phyloP scores from a whole-genome alignment of 2,797 vertebrate genomes.

The Poecilia picta region DNA sequence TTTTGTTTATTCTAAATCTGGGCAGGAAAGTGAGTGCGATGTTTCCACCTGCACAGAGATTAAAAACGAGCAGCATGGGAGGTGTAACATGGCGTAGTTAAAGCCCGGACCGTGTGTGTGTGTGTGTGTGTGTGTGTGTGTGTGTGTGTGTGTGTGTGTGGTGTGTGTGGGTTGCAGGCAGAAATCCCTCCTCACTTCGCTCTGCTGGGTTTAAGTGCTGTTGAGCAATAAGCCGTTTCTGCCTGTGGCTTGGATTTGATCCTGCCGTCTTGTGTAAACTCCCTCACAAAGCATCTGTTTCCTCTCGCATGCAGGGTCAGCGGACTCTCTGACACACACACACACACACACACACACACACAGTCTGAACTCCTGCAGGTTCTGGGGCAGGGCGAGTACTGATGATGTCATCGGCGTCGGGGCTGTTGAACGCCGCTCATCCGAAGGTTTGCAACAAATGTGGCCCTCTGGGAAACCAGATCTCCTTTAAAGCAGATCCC shows the following conservation, averaged over 20 bases:
- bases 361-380: background rate
- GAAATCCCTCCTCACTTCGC: background rate
- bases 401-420: slow-evolving; percentile 18
- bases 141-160: too few species aligned
- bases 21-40: too few species aligned
- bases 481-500: slow-evolving; percentile 27
- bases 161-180: background rate
- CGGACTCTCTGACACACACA: slow-evolving; percentile 11
- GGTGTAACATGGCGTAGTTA: too few species aligned
- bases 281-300: slow-evolving; percentile 60
- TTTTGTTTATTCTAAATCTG: too few species aligned
- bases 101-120: background rate
- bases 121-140: too few species aligned
- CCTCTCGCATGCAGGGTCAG: slow-evolving; percentile 42
- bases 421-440: background rate
- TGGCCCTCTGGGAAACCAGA: background rate
- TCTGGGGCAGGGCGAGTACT: slow-evolving; percentile 12
- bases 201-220: slow-evolving; percentile 10
- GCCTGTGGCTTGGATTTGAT: slow-evolving; percentile 45
- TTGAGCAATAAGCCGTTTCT: slow-evolving; percentile 42
- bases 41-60: too few species aligned
- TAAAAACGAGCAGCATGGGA: too few species aligned
- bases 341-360: background rate
- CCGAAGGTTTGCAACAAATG: background rate
- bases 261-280: slow-evolving; percentile 50